Base-by-base conservation (phyloP, 1,140 invertebrate species). In the Eurosta solidaginis region DNA sequence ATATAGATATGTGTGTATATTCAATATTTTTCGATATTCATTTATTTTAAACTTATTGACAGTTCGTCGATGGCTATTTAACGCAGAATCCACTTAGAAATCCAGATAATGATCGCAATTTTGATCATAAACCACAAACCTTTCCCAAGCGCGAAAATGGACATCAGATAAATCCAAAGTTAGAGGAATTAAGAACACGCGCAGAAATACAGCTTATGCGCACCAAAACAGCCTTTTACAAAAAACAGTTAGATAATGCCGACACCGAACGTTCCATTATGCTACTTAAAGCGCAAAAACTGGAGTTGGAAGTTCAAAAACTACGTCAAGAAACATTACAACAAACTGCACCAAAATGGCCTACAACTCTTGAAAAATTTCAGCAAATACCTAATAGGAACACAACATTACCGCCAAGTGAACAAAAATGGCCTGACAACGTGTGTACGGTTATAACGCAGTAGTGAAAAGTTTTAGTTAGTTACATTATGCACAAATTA, bases 291-390 rank as follows among this genome's bases (percentile, higher is more conserved):
- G 59, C 63, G 12, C 59, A 68, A 25, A 78, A 78, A 63, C n/a
- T 78, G 12, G 52, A 74, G 22, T 74, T 78, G 27, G 77, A 78
- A 74, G 45, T 78, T 14, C 59, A 78, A 49, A 73, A 68, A 40
- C 44, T 78, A n/a, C 54, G 54, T 2, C 73, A 78, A 40, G 77
- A 73, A 9, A n/a, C 54, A n/a, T n/a, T n/a, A n/a, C n/a, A 33
- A 29, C 27, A 3, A 59, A 36, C 12, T 36, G 29, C 9, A 29
- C 25, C 10, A 33, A 29, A 33, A 33, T 29, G 54, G n/a, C 33
- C 33, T 17, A n/a, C n/a, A n/a, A n/a, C n/a, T n/a, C n/a, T n/a
- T n/a, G n/a, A n/a, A n/a, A n/a, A n/a, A n/a, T n/a, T n/a, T n/a
- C n/a, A n/a, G n/a, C n/a, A n/a, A n/a, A n/a, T n/a, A n/a, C n/a